Evolutionary conservation across 2,113 vertebrate genomes (phyloP).

Genomic region (Hystrix cristata): DNA sequence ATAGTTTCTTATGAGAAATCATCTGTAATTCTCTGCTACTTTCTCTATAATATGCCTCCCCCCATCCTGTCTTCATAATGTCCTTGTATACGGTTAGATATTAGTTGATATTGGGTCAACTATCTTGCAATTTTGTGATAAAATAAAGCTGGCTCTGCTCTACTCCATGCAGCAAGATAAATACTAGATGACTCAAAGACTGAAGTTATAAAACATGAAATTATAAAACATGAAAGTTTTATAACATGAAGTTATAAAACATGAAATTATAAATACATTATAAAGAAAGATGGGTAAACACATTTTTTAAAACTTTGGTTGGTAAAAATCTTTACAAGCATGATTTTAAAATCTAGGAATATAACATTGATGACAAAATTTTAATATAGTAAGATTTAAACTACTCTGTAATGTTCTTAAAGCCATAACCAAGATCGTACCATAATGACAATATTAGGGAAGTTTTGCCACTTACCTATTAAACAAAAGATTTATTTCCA

Average conservation of each 20-base stretch:
- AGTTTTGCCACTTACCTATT: not conserved
- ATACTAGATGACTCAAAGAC: not conserved
- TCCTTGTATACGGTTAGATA: not conserved
- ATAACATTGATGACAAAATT: not conserved
- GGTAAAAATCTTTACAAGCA: constrained; percentile 3
- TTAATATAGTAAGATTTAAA: not conserved
- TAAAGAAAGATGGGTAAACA: not conserved
- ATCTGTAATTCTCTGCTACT: not conserved
- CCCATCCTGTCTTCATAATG: not conserved
- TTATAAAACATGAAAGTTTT: not conserved
- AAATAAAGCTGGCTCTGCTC: not conserved
- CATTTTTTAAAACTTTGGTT: not conserved
- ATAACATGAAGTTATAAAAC: no score
- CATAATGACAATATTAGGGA: not conserved
- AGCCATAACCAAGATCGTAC: not conserved
- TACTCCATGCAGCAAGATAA: not conserved
- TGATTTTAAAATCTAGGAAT: not conserved
- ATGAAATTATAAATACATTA: not conserved
- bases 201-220: not conserved
- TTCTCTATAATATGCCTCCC: not conserved
- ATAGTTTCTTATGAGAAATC: not conserved
- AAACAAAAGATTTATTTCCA: not conserved
- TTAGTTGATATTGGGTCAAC: not conserved
- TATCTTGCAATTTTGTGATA: not conserved
- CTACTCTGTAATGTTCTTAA: not conserved